phyloP scores from a whole-genome alignment of 2,888 invertebrate genomes.

The Rhyacophila evoluta region DNA sequence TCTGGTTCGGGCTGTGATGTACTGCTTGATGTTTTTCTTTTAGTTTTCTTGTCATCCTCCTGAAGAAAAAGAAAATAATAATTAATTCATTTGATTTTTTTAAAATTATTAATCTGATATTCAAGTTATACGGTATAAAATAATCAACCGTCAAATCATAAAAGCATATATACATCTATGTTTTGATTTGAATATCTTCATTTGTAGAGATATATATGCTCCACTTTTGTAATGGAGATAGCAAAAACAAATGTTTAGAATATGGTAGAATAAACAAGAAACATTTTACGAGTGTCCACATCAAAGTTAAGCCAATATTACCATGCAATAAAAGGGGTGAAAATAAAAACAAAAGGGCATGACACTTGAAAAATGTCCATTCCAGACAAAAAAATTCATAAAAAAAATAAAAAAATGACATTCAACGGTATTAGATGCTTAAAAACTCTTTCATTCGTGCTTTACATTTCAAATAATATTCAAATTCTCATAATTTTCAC shows the following conservation, averaged over 20 bases:
- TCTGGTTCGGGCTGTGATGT: constrained; percentile 60
- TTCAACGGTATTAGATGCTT: background rate
- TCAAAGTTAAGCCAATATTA: too few species aligned
- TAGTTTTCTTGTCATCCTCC: constrained; percentile 53
- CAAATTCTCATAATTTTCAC: background rate
- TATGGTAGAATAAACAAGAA: too few species aligned
- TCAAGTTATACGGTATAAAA: too few species aligned
- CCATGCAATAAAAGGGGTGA: background rate
- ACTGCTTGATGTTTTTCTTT: constrained; percentile 51
- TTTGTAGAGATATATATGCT: too few species aligned
- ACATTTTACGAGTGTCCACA: too few species aligned
- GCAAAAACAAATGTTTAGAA: too few species aligned
- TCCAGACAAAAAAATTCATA: background rate
- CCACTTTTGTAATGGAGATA: too few species aligned
- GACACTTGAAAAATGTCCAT: background rate
- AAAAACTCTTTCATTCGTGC: background rate
- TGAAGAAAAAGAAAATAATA: constrained; percentile 30
- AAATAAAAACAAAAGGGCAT: background rate
- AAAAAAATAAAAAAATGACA: background rate
- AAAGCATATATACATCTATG: too few species aligned
- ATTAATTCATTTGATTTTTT: too few species aligned
- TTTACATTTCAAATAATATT: background rate
- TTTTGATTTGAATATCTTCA: too few species aligned
- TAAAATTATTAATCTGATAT: too few species aligned
- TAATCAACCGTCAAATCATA: too few species aligned